phyloP scores from a whole-genome alignment of 2,797 vertebrate genomes.

The Chloroceryle inda region DNA sequence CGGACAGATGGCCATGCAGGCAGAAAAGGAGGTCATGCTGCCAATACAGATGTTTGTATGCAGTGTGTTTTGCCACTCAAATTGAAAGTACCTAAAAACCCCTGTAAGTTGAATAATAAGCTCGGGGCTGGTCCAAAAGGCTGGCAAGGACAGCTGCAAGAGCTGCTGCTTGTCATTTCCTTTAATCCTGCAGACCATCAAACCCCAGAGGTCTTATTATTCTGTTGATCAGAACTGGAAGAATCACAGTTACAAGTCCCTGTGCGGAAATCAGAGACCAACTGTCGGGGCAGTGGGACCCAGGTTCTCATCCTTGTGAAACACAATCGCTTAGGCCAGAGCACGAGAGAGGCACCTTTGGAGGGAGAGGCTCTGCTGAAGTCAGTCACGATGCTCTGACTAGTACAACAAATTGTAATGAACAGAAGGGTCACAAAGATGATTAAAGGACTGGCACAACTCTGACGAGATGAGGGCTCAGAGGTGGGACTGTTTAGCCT shows the following conservation, averaged over 20 bases:
- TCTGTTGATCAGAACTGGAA: neutral
- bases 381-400: neutral
- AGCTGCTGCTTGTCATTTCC: neutral
- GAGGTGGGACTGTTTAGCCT: neutral
- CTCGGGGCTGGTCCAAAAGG: neutral
- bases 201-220: neutral
- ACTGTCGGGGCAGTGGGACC: neutral
- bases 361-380: neutral
- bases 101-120: neutral
- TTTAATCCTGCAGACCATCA: neutral
- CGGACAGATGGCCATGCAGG: slow-evolving; percentile 13
- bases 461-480: neutral
- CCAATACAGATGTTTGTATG: neutral
- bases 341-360: neutral
- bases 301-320: neutral
- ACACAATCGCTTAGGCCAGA: neutral
- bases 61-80: neutral
- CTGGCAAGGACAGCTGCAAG: neutral
- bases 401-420: neutral
- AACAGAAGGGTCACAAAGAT: neutral
- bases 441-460: neutral
- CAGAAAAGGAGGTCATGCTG: slow-evolving; percentile 20
- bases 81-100: neutral
- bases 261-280: neutral
- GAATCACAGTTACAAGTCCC: neutral